Conservation (phyloP, 2,888 invertebrate species). For the Drosophila recens region DNA sequence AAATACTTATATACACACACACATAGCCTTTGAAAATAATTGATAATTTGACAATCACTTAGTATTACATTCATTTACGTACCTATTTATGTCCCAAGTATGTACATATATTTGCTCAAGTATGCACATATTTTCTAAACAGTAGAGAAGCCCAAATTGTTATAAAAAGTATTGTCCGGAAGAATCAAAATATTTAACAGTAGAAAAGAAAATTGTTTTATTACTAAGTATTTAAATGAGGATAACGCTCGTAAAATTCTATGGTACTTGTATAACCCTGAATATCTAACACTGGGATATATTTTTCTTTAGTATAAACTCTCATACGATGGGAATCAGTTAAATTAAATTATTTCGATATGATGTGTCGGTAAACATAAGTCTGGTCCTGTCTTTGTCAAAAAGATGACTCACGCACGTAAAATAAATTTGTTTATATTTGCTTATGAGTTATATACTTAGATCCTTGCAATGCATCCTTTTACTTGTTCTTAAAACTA, state of each 20-base stretch:
- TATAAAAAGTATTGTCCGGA: neutral
- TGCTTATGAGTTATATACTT: neutral
- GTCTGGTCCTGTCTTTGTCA: constrained; percentile 38
- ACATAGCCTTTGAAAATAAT: constrained; percentile 14
- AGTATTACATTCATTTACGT: constrained; percentile 2
- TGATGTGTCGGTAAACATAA: constrained; percentile 1
- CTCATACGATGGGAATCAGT: constrained; percentile 7
- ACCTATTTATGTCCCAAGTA: neutral
- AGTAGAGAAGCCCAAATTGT: neutral
- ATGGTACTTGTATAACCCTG: neutral
- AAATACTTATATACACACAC: constrained; percentile 15
- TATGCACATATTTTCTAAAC: neutral
- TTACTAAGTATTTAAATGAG: neutral
- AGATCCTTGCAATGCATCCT: neutral
- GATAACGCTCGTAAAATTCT: neutral
- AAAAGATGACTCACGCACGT: constrained; percentile 20
- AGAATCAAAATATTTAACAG: neutral
- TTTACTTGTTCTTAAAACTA: neutral
- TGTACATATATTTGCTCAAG: neutral
- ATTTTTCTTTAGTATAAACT: neutral
- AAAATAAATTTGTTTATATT: constrained; percentile 1
- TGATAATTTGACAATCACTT: constrained; percentile 3
- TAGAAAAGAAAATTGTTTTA: neutral
- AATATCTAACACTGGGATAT: constrained; percentile 4
- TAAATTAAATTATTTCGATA: constrained; percentile 4